Conservation (phyloP, 2,113 vertebrate species). For the Pomatorhinus ruficollis region DNA sequence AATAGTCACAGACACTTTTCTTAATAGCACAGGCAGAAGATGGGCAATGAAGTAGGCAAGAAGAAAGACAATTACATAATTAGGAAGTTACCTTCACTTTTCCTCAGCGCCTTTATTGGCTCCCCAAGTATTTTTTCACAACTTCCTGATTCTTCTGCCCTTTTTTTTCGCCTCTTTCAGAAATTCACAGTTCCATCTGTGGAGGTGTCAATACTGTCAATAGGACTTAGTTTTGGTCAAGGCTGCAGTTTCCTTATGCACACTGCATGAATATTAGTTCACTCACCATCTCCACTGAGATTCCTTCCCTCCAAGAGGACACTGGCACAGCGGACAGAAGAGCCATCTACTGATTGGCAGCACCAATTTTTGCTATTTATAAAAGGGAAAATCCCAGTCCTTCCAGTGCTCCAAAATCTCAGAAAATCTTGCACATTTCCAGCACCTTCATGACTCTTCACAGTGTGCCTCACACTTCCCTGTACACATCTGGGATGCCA, state of each 20-base stretch:
- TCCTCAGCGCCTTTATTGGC: background rate
- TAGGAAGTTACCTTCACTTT: background rate
- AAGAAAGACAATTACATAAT: background rate
- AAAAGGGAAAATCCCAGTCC: background rate
- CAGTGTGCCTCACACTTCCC: background rate
- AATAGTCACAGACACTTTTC: background rate
- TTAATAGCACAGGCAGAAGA: background rate
- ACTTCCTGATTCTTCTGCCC: background rate
- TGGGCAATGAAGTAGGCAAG: background rate
- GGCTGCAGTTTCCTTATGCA: background rate
- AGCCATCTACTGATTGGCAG: background rate
- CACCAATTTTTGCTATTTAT: background rate
- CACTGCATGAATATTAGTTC: background rate
- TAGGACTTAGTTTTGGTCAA: background rate
- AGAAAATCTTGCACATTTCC: background rate
- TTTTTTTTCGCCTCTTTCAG: background rate
- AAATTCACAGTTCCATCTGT: background rate
- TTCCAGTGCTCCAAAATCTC: background rate
- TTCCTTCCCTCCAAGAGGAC: background rate
- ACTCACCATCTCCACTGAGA: background rate
- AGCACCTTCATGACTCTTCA: background rate
- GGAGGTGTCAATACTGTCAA: background rate
- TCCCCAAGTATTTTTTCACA: background rate
- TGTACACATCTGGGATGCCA: background rate
- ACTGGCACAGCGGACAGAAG: background rate